phyloP scores from a whole-genome alignment of 2,113 vertebrate genomes.

The Hippocampus zosterae region DNA sequence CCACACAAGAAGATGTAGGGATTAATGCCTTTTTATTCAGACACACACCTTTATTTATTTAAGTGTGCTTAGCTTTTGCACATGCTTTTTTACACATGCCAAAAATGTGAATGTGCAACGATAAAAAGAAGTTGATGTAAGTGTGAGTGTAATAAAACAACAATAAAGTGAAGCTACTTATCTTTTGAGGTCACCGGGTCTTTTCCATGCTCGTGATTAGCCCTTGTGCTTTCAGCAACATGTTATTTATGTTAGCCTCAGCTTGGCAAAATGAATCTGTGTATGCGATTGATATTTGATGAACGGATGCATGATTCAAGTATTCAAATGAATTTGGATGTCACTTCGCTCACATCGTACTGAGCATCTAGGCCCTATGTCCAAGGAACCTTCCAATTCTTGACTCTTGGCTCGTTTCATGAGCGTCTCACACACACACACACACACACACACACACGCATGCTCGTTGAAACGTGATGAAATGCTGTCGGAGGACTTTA shows the following conservation, averaged over 20 bases:
- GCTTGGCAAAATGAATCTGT: too few relatives aligned
- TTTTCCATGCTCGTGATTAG: background rate
- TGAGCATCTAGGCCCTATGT: too few relatives aligned
- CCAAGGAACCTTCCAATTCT: constrained; percentile 28
- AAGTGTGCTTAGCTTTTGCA: background rate
- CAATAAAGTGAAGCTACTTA: background rate
- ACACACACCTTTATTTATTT: background rate
- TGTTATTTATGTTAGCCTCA: too few relatives aligned
- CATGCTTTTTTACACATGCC: background rate
- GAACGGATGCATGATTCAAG: too few relatives aligned
- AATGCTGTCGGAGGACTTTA: constrained; percentile 62
- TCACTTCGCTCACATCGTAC: too few relatives aligned
- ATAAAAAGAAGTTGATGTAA: background rate
- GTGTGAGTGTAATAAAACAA: background rate
- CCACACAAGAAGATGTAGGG: constrained; percentile 59
- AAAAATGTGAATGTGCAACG: background rate
- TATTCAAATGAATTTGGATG: too few relatives aligned
- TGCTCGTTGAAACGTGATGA: constrained; percentile 62
- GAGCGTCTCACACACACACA: constrained; percentile 17
- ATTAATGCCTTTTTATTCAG: constrained; percentile 27
- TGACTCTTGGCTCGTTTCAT: constrained; percentile 25
- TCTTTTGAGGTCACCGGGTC: background rate
- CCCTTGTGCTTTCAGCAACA: too few relatives aligned
- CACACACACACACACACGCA: constrained; percentile 21
- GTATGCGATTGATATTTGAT: too few relatives aligned